Conservation (phyloP, 1,140 invertebrate genomes). For the Galleria mellonella region DNA sequence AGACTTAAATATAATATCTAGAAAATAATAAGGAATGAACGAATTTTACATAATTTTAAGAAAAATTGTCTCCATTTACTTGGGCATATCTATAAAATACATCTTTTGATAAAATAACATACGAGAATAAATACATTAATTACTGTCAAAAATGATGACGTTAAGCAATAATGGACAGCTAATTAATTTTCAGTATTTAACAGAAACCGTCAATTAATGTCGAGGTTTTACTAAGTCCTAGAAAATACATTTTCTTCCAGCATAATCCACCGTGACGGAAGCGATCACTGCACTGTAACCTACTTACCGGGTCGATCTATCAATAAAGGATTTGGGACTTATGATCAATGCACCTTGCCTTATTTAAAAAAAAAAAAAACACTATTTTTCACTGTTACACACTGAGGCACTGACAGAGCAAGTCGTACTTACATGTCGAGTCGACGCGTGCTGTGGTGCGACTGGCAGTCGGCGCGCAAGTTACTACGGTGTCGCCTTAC, state of each 20-base stretch:
- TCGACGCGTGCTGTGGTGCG: conserved; percentile 71
- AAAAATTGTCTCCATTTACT: too few relatives aligned
- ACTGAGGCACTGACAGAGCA: conserved; percentile 40
- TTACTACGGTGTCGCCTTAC: conserved; percentile 56
- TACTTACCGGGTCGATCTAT: conserved; percentile 30
- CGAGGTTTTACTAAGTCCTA: neutral
- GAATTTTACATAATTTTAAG: too few relatives aligned
- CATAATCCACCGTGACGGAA: neutral
- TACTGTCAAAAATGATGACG: too few relatives aligned
- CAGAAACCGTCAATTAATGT: neutral
- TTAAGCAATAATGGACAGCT: too few relatives aligned
- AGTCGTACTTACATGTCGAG: conserved; percentile 70
- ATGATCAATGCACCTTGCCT: conserved; percentile 36
- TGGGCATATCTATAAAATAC: too few relatives aligned
- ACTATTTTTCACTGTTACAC: conserved; percentile 46
- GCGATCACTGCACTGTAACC: conserved; percentile 23
- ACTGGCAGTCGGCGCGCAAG: conserved; percentile 44
- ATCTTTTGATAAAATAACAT: too few relatives aligned
- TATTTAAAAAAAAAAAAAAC: conserved; percentile 40
- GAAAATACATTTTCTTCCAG: neutral
- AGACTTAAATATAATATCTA: too few relatives aligned
- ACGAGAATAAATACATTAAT: too few relatives aligned
- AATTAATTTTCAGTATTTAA: too few relatives aligned
- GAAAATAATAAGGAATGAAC: too few relatives aligned
- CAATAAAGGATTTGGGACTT: conserved; percentile 11